Percentiles rank a stretch among this genome's conserved stretches.
Evolutionary conservation across 2,113 vertebrate genomes (phyloP).

Genomic region (Myiagra hebetior): DNA sequence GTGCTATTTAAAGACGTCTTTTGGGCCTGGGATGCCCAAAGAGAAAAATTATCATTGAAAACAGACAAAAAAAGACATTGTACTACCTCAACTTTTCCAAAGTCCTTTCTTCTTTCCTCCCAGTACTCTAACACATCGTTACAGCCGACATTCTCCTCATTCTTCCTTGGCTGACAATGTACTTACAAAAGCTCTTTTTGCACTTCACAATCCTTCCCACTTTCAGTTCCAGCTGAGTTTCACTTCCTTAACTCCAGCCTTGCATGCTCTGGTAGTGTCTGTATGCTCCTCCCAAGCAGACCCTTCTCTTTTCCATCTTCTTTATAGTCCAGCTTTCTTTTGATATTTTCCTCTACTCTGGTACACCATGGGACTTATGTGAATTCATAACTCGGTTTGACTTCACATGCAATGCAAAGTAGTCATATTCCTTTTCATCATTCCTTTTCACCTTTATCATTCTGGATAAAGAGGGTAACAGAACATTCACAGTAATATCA

Average conservation of each 20-base stretch:
- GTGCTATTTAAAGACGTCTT: rapidly evolving
- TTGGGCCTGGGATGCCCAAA: not conserved
- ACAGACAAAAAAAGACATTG: not conserved
- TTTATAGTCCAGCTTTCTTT: not conserved
- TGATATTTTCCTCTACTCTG: not conserved
- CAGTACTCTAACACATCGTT: not conserved
- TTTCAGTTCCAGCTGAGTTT: not conserved
- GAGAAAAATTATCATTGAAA: not conserved
- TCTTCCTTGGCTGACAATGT: not conserved
- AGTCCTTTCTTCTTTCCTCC: not conserved
- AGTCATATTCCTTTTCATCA: not conserved
- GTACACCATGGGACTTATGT: not conserved
- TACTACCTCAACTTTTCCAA: not conserved
- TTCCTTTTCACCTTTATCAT: not conserved
- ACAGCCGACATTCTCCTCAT: not conserved
- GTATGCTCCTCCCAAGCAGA: not conserved
- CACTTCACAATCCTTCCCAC: not conserved
- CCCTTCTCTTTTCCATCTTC: not conserved
- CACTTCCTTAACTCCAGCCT: not conserved
- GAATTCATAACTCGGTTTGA: not conserved
- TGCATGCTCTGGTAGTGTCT: not conserved
- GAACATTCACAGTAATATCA: not conserved
- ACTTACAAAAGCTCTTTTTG: not conserved
- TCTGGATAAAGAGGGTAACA: not conserved
- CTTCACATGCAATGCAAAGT: not conserved